Evolutionary conservation across 2,888 invertebrate genomes (phyloP), one percentile per base, ranked within the genome.

Genomic region (Campoplex nolae): DNA sequence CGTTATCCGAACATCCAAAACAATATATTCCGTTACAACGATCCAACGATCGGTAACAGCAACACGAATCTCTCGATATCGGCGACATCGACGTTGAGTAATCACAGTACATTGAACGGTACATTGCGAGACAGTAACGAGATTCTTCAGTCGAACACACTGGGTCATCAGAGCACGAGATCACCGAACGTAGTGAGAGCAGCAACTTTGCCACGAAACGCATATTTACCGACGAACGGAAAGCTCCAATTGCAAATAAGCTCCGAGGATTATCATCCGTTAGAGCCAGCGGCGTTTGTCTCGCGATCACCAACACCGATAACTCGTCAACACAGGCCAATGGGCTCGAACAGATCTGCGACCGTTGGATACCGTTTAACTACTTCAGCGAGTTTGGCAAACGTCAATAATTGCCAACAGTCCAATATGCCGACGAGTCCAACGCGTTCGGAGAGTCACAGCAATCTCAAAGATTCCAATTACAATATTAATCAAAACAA

Each of bases 201-300:
- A 0, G 96, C 97, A 35, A 97, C 97, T 1, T 93, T 97, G 75
- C 97, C 97, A 0, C 95, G 97, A 85, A 97, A 97, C 90, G 96
- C 96, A 48, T 97, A 95, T 90, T 92, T 95, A 88, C 95, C 94
- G 48, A 89, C 93, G 0, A 90, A 89, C 42, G 92, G 93, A 2
- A 93, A 92, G 67, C 92, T 94, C 8, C 94, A 94, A 74, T 88
- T 94, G 2, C 89, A 88, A 58, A 88, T 89, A 54, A 88, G 78
- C 32, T 92, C 90, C 35, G 91, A 93, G 11, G 94, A 94, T n/a
- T 94, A 94, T 71, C 94, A 94, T 89, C 93, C 93, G 0, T 80
- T 94, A n/a, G 94, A 94, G 77, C 92, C 94, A 2, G 91, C 93
- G 3, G 94, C 94, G 0, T 94, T 94, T 48, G 92, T 94, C 13